A percentile compares a stretch with the other conserved stretches of the same genome.
phyloP scores from a whole-genome alignment of 2,113 vertebrate species.

The Eclectus roratus region DNA sequence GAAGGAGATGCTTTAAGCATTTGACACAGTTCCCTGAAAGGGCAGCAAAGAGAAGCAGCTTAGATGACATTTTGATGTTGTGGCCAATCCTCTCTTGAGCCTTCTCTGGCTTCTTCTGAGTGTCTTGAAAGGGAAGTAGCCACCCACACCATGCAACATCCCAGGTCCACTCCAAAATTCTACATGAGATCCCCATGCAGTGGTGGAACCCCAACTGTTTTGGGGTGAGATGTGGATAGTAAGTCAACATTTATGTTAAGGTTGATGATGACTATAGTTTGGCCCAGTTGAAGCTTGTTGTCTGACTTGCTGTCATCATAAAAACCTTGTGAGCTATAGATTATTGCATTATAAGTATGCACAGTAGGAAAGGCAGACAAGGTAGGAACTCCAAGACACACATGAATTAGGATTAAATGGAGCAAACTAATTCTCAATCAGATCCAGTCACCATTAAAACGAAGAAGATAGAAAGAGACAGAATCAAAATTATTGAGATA shows the following conservation, averaged over 20 bases:
- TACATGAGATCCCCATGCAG: neutral
- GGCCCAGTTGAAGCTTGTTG: neutral
- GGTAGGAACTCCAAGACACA: neutral
- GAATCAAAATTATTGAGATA: constrained; percentile 3
- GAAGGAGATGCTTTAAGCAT: neutral
- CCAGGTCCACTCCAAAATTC: neutral
- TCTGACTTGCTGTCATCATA: neutral
- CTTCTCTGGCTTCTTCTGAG: neutral
- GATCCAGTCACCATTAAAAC: neutral
- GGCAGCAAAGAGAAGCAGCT: neutral
- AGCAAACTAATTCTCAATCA: constrained; percentile 50
- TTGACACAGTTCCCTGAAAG: neutral
- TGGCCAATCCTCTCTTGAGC: neutral
- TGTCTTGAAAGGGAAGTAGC: neutral
- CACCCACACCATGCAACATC: neutral
- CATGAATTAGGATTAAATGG: constrained; percentile 52
- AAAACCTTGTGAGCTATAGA: neutral
- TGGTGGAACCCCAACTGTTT: neutral
- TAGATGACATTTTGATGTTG: neutral
- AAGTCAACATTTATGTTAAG: neutral
- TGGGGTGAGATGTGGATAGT: neutral
- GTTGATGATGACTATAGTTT: neutral
- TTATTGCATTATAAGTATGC: neutral
- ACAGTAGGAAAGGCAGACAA: neutral
- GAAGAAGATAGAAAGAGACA: constrained; percentile 47